Percentiles rank a stretch among this genome's conserved stretches.
These are phyloP conservation scores for Papio anubis DNA, from an alignment of 2,113 vertebrate genomes.

Conservation along the genomic window DNA sequence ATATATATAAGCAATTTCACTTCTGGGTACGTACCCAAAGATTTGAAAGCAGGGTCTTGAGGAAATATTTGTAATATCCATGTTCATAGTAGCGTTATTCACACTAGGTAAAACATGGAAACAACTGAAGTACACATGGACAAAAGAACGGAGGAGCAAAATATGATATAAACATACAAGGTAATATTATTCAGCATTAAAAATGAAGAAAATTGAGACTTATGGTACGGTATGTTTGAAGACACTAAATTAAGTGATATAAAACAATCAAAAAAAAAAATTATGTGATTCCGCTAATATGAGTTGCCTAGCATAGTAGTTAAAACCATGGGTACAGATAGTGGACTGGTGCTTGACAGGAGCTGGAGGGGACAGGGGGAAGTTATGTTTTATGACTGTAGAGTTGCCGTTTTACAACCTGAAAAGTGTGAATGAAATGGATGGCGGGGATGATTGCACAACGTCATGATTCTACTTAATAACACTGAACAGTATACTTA, in stretches of 20 bases:
- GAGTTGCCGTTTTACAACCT: background rate
- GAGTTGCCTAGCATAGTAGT: background rate
- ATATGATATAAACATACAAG: background rate
- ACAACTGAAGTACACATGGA: background rate
- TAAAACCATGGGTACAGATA: background rate
- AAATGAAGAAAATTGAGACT: background rate
- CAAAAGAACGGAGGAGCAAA: background rate
- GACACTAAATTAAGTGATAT: background rate
- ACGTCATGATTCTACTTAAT: background rate
- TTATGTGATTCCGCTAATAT: background rate
- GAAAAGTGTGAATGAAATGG: background rate
- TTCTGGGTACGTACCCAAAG: background rate
- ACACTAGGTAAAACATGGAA: background rate
- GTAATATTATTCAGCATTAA: background rate
- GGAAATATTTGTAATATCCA: background rate
- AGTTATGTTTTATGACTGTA: too few relatives aligned
- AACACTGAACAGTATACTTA: background rate
- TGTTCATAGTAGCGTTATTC: background rate
- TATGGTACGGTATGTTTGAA: background rate
- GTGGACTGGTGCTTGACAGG: background rate
- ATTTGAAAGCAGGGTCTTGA: background rate
- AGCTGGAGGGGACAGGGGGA: rapidly evolving
- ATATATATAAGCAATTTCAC: background rate
- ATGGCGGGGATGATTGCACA: background rate
- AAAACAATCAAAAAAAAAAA: background rate